These are phyloP conservation scores for Mythimna impura DNA, from an alignment of 2,888 invertebrate genomes.

Conservation along the genomic window DNA sequence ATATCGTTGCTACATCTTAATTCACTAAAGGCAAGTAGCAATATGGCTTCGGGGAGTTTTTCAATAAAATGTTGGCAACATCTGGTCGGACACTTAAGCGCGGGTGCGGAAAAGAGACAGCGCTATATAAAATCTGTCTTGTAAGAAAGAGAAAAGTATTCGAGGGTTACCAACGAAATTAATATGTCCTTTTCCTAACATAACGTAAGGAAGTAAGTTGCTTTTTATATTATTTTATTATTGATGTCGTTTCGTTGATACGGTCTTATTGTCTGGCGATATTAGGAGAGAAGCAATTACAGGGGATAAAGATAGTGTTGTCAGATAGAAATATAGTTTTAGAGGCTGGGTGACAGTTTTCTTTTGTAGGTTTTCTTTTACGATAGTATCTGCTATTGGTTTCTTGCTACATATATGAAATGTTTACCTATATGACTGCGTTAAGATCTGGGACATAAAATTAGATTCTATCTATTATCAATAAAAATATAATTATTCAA, in stretches of 20 bases:
- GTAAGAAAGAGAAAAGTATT: slow-evolving; percentile 75
- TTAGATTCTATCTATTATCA: too few relatives aligned
- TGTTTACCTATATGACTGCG: background rate
- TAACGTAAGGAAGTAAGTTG: slow-evolving; percentile 77
- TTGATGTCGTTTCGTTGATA: slow-evolving; percentile 76
- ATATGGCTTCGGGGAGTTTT: slow-evolving; percentile 87
- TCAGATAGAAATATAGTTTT: slow-evolving; percentile 36
- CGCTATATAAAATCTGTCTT: slow-evolving; percentile 51
- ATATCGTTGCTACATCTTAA: slow-evolving; percentile 84
- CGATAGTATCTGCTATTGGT: too few relatives aligned
- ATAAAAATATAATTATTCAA: too few relatives aligned
- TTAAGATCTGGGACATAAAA: too few relatives aligned
- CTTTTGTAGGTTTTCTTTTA: background rate
- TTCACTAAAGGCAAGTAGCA: slow-evolving; percentile 86
- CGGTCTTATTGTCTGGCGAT: slow-evolving; percentile 52
- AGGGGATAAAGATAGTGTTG: slow-evolving; percentile 58
- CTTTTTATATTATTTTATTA: slow-evolving; percentile 86
- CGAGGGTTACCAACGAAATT: slow-evolving; percentile 82
- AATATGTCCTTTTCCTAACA: slow-evolving; percentile 89
- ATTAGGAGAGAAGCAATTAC: slow-evolving; percentile 61
- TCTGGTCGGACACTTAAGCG: slow-evolving; percentile 88
- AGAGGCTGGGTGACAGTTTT: slow-evolving; percentile 1
- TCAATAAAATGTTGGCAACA: slow-evolving; percentile 88
- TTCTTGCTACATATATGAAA: background rate
- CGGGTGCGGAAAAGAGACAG: slow-evolving; percentile 80